Percentiles rank a stretch among this genome's conserved stretches.
These are phyloP conservation scores for Colaptes auratus DNA, from an alignment of 2,113 vertebrate species.

Conservation along the genomic window DNA sequence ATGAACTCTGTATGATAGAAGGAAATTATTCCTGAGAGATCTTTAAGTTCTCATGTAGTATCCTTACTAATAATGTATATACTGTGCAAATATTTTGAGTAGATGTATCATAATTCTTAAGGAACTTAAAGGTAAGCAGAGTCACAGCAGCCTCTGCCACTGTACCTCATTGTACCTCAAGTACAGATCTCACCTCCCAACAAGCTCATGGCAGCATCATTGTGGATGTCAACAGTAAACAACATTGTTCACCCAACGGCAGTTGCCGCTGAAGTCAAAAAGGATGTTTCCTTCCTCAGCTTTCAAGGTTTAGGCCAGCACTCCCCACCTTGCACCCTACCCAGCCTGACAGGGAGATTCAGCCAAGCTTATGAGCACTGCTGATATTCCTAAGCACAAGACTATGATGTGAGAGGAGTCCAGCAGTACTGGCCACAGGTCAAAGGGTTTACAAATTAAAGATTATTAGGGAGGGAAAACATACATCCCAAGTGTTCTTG, in stretches of 20 bases:
- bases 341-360: not conserved
- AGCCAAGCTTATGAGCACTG: not conserved
- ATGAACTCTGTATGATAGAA: not conserved
- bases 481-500: not conserved
- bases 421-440: not conserved
- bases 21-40: not conserved
- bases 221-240: not conserved
- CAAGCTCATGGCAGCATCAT: accelerated
- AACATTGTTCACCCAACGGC: not conserved
- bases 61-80: not conserved
- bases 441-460: not conserved
- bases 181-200: not conserved
- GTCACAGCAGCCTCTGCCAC: not conserved
- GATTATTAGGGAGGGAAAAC: not conserved
- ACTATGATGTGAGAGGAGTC: not conserved
- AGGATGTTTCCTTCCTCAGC: not conserved
- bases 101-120: not conserved
- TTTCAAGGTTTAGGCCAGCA: not conserved
- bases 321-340: not conserved
- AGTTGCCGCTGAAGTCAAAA: not conserved
- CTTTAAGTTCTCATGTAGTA: not conserved
- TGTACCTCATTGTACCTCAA: not conserved
- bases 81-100: not conserved
- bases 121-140: not conserved
- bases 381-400: not conserved